Percentiles rank a stretch among this genome's conserved stretches.
Evolutionary conservation across 1,140 invertebrate species (phyloP).

Genomic region (Temnothorax curvispinosus): DNA sequence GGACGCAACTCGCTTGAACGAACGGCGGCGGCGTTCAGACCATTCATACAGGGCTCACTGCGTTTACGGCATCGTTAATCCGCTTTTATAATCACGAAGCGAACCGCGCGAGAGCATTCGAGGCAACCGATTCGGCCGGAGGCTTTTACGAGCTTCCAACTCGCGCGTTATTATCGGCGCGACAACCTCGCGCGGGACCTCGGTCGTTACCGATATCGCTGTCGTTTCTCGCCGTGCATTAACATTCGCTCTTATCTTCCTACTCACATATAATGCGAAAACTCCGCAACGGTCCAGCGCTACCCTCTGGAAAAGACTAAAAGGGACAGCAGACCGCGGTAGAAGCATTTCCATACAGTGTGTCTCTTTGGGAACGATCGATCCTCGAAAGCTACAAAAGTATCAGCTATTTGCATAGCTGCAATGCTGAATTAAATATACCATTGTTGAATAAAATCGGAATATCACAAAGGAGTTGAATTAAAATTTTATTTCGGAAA

Average conservation of each 20-base stretch:
- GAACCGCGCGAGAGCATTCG: constrained; percentile 36
- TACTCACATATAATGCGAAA: background rate
- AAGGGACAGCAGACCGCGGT: background rate
- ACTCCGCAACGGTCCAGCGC: background rate
- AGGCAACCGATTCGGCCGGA: constrained; percentile 41
- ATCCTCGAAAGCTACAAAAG: constrained; percentile 4
- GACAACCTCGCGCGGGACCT: constrained; percentile 12
- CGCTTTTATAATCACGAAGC: constrained; percentile 66
- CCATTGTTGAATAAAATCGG: background rate
- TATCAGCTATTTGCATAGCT: background rate
- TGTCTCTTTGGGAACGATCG: background rate
- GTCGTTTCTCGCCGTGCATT: constrained; percentile 31
- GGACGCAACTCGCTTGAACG: background rate
- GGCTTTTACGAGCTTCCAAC: constrained; percentile 61
- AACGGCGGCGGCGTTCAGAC: constrained; percentile 41
- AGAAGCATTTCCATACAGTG: background rate
- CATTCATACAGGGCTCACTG: constrained; percentile 63
- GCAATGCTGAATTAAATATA: background rate
- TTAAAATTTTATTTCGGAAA: constrained; percentile 19
- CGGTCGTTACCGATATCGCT: constrained; percentile 14
- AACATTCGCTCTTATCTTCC: background rate
- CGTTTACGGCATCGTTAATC: constrained; percentile 71
- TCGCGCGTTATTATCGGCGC: constrained; percentile 64
- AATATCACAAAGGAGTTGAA: background rate
- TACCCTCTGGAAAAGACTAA: background rate